A percentile compares a stretch with the other conserved stretches of the same genome.
phyloP scores from a whole-genome alignment of 2,113 vertebrate genomes.

The Pteruthius melanotis region DNA sequence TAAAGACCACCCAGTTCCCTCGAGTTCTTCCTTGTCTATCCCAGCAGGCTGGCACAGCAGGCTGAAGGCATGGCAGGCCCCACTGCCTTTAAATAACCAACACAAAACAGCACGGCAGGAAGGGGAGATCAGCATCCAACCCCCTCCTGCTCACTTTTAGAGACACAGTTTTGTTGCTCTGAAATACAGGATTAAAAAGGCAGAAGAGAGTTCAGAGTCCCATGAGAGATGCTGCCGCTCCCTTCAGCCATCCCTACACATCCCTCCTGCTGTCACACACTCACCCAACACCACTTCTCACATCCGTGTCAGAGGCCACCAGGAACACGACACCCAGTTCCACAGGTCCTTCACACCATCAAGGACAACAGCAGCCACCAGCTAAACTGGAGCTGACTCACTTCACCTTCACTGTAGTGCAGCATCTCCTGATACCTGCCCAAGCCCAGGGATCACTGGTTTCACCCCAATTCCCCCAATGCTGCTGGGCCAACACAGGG shows the following conservation, averaged over 20 bases:
- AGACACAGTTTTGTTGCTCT: neutral
- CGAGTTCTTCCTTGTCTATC: rapidly evolving
- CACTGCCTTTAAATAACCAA: neutral
- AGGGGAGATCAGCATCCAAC: neutral
- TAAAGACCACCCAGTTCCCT: neutral
- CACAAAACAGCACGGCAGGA: neutral
- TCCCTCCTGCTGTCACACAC: neutral
- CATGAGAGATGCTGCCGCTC: rapidly evolving
- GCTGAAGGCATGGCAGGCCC: neutral
- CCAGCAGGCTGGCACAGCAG: neutral
- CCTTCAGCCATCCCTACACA: too few species aligned
- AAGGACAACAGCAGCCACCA: neutral
- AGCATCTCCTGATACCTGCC: neutral
- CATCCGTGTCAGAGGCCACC: neutral
- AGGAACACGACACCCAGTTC: neutral
- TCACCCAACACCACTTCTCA: neutral
- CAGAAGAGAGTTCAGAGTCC: neutral
- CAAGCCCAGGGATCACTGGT: neutral
- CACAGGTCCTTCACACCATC: neutral
- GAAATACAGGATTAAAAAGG: neutral
- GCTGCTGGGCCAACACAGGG: neutral
- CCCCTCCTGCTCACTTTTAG: neutral
- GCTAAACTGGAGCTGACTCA: neutral
- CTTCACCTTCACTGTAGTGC: too few species aligned
- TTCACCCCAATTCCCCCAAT: neutral